phyloP scores from a whole-genome alignment of 2,888 invertebrate species.

The Sinopyrophorus schimmeli region DNA sequence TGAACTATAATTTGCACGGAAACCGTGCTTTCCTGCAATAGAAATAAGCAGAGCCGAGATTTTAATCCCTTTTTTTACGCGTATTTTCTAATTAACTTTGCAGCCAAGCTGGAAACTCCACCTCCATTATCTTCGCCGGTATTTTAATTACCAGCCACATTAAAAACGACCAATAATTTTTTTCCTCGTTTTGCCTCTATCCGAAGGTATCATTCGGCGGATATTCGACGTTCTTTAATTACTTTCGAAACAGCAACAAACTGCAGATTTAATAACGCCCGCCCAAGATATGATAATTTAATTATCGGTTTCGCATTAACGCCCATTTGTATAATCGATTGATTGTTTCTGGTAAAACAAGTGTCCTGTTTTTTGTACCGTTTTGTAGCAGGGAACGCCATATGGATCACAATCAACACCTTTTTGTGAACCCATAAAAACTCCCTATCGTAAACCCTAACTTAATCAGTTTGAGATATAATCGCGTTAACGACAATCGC shows the following conservation, averaged over 20 bases:
- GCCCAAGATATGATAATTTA: slow-evolving; percentile 21
- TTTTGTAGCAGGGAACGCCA: too few relatives aligned
- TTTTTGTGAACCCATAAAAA: too few relatives aligned
- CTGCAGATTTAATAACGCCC: slow-evolving; percentile 23
- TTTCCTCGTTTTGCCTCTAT: slow-evolving; percentile 28
- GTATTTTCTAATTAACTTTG: slow-evolving; percentile 34
- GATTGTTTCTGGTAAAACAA: neutral
- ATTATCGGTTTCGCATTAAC: slow-evolving; percentile 23
- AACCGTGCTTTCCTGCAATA: slow-evolving; percentile 30
- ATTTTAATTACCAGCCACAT: slow-evolving; percentile 31
- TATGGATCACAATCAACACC: neutral
- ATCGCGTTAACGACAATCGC: too few relatives aligned
- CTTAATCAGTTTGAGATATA: too few relatives aligned
- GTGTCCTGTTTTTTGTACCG: neutral
- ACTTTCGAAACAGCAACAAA: slow-evolving; percentile 25
- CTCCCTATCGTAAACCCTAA: too few relatives aligned
- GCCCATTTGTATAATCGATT: slow-evolving; percentile 12
- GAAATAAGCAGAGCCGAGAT: slow-evolving; percentile 31
- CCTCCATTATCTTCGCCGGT: slow-evolving; percentile 31
- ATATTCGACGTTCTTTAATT: slow-evolving; percentile 27
- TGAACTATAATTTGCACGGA: slow-evolving; percentile 32
- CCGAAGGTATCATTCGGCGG: slow-evolving; percentile 24
- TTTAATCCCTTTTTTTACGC: slow-evolving; percentile 34
- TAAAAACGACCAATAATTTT: slow-evolving; percentile 33
- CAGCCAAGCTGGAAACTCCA: slow-evolving; percentile 31